Percentiles rank a stretch among this genome's conserved stretches.
Conservation (phyloP, 1,140 invertebrate genomes). For the Polypedilum pembai region DNA sequence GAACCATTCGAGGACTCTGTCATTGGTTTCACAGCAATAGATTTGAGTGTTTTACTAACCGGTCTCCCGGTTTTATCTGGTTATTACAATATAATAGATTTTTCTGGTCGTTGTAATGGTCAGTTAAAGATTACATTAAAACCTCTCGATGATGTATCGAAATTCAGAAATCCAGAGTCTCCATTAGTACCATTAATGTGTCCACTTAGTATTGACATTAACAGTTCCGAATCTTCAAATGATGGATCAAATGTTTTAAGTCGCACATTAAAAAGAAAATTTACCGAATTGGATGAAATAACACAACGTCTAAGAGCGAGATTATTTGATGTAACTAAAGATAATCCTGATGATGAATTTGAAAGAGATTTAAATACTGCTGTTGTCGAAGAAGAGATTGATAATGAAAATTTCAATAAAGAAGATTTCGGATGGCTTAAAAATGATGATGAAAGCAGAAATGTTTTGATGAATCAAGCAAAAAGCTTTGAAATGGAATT, state of each 20-base stretch:
- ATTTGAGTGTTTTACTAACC: slow-evolving; percentile 48
- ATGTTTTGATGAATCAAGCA: neutral
- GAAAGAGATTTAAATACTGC: slow-evolving; percentile 1
- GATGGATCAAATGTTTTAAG: slow-evolving; percentile 35
- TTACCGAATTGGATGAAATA: slow-evolving; percentile 55
- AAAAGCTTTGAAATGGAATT: neutral
- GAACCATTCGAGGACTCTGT: slow-evolving; percentile 48
- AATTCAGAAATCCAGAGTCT: slow-evolving; percentile 26
- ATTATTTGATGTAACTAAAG: slow-evolving; percentile 50
- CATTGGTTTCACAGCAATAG: slow-evolving; percentile 53
- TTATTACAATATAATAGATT: slow-evolving; percentile 57
- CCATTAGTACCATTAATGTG: slow-evolving; percentile 35
- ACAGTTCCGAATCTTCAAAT: neutral
- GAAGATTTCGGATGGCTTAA: neutral
- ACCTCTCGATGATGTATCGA: slow-evolving; percentile 31
- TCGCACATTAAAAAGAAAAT: slow-evolving; percentile 50
- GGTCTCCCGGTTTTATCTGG: slow-evolving; percentile 49
- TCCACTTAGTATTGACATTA: slow-evolving; percentile 30
- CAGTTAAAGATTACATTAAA: slow-evolving; percentile 49
- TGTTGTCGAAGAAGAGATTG: neutral
- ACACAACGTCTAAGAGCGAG: slow-evolving; percentile 50
- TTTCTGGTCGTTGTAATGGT: slow-evolving; percentile 52
- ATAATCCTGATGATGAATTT: slow-evolving; percentile 32
- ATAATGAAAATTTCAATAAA: neutral
- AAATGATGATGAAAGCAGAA: neutral